Evolutionary conservation across 2,113 vertebrate species (phyloP), one percentile per base, ranked within the genome.

Genomic region (Oceanites oceanicus): DNA sequence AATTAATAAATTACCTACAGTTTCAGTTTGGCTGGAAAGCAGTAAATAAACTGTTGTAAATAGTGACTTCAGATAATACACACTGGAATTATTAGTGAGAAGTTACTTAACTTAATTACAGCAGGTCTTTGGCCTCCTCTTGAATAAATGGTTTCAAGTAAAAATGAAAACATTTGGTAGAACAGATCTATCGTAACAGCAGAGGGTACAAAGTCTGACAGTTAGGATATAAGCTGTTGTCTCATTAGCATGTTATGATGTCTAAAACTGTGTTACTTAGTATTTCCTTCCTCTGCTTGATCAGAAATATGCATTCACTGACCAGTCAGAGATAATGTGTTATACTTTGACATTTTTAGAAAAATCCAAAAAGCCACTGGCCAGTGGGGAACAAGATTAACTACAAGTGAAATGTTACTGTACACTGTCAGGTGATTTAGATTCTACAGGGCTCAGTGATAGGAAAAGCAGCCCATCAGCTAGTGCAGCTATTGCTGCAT

Each of bases 121-220:
- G 86, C 88, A 92, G 63, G 70, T 97, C 98, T 98, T 98, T 98
- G 97, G 97, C 96, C 96, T 95, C 59, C 65, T 97, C 92, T 93
- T n/a, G n/a, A 38, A 38, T 44, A 72, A 92, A 93, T 55, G 45
- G 61, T 91, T 97, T 90, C 94, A 97, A 97, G 97, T 80, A 92
- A 76, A 95, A 95, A 88, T 59, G 72, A 70, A 95, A 92, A 72
- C 53, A 53, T 96, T 96, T 94, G 90, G 61, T 63, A 93, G 58
- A 76, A 49, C 19, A 82, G 82, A 50, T 75, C 53, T 66, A 42
- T 62, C 7, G 0, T 44, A 59, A 66, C 25, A 75, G 93, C 84
- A 73, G 67, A 88, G 63, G 80, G 78, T 75, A 52, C 19, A 8
- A n/a, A 79, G 75, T 34, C 91, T 59, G 91, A 88, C 55, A 4